phyloP scores from a whole-genome alignment of 2,797 vertebrate species.

The Anabas testudineus region DNA sequence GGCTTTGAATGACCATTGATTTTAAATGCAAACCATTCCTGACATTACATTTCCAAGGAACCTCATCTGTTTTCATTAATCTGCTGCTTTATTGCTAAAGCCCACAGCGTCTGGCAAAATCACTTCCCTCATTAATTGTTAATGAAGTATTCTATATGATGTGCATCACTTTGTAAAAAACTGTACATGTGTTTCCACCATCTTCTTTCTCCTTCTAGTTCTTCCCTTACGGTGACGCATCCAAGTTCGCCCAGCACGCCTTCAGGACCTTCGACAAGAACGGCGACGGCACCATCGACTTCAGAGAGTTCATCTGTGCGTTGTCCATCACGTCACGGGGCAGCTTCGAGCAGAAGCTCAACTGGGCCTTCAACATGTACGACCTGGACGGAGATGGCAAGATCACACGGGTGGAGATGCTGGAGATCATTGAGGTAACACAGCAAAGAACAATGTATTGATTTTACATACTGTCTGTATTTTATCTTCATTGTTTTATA shows the following conservation, averaged over 20 bases:
- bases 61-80: constrained; percentile 28
- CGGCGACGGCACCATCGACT: constrained; percentile 96
- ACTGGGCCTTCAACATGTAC: constrained; percentile 99
- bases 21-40: constrained; percentile 20
- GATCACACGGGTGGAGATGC: constrained; percentile 99
- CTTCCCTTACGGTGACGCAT: constrained; percentile 97
- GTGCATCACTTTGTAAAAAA: background rate
- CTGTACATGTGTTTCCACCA: too few species aligned
- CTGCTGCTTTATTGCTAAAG: background rate
- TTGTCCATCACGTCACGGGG: constrained; percentile 98
- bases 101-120: background rate
- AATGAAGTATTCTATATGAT: background rate
- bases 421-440: constrained; percentile 97
- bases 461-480: too few species aligned
- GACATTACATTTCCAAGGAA: background rate
- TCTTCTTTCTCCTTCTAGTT: constrained; percentile 83
- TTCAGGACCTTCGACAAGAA: constrained; percentile 99
- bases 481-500: too few species aligned
- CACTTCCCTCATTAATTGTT: background rate
- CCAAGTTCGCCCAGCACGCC: constrained; percentile 98
- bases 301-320: constrained; percentile 99
- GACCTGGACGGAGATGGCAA: constrained; percentile 98
- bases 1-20: background rate
- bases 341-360: constrained; percentile 99
- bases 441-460: background rate